Percentiles rank a stretch among this genome's conserved stretches.
Conservation (phyloP, 2,888 invertebrate species). For the Lapara coniferarum region DNA sequence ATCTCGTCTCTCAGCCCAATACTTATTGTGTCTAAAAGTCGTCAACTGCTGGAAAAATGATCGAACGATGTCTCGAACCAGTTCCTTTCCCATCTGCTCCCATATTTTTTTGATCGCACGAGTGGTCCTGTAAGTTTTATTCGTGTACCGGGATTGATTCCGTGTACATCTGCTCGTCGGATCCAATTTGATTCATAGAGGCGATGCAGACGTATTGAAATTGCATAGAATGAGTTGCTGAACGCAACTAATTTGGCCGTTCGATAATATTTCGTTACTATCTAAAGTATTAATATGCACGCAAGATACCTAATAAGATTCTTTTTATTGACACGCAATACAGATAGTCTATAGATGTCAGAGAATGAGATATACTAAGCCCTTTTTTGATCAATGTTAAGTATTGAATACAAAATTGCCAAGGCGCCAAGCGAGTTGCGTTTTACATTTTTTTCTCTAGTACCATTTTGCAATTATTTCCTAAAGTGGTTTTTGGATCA, state of each 20-base stretch:
- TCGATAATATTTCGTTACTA: no score
- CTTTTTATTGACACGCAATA: no score
- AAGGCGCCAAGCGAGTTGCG: no score
- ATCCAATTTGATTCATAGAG: not conserved
- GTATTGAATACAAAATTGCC: no score
- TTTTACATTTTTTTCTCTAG: not conserved
- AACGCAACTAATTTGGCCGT: no score
- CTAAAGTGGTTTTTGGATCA: not conserved
- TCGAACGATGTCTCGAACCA: not conserved
- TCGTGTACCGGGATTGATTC: not conserved
- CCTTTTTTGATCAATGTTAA: no score
- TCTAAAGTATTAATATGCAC: no score
- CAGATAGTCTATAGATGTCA: no score
- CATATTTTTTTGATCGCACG: not conserved
- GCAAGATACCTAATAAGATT: no score
- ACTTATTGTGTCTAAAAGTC: not conserved
- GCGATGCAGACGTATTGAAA: no score
- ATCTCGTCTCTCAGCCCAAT: not conserved
- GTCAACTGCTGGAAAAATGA: not conserved
- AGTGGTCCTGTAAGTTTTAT: not conserved
- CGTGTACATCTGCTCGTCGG: not conserved
- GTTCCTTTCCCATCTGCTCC: conserved; percentile 1
- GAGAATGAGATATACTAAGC: no score
- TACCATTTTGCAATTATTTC: not conserved
- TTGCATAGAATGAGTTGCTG: no score